Conservation (phyloP, 2,797 vertebrate genomes). For the Betta splendens region DNA sequence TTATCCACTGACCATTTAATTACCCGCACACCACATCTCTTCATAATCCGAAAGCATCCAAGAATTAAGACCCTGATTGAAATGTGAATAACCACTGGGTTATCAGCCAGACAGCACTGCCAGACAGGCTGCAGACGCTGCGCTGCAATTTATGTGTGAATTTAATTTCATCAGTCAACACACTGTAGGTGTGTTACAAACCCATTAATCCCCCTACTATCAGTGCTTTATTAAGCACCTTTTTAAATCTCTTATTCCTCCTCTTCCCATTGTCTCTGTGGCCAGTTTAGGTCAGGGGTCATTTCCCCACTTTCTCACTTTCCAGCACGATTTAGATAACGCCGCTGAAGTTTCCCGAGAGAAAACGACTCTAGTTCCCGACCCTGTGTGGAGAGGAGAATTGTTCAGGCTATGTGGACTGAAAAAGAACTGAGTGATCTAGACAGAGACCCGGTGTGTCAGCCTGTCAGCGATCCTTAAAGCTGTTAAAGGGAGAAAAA, state of each 20-base stretch:
- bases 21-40: conserved; percentile 11
- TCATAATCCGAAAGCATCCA: conserved; percentile 16
- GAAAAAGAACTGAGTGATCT: conserved; percentile 69
- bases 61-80: conserved; percentile 15
- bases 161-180: not conserved
- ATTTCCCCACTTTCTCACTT: conserved; percentile 12
- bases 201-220: not conserved
- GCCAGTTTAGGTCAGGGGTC: conserved; percentile 13
- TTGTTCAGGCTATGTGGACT: conserved; percentile 45
- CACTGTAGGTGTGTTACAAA: too few species aligned
- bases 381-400: conserved; percentile 35
- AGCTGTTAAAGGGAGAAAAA: conserved; percentile 54
- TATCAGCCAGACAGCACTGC: conserved; percentile 14
- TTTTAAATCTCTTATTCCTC: conserved; percentile 7
- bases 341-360: conserved; percentile 48
- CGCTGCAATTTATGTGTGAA: not conserved
- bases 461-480: conserved; percentile 61
- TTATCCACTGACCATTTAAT: conserved; percentile 28
- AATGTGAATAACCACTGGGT: conserved; percentile 11
- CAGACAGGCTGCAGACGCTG: conserved; percentile 20
- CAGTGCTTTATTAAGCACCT: conserved; percentile 5
- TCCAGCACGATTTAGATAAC: conserved; percentile 6
- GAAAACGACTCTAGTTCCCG: conserved; percentile 50
- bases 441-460: conserved; percentile 70
- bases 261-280: conserved; percentile 26